Base-by-base conservation (phyloP, 2,797 vertebrate species). In the Chelmon rostratus region DNA sequence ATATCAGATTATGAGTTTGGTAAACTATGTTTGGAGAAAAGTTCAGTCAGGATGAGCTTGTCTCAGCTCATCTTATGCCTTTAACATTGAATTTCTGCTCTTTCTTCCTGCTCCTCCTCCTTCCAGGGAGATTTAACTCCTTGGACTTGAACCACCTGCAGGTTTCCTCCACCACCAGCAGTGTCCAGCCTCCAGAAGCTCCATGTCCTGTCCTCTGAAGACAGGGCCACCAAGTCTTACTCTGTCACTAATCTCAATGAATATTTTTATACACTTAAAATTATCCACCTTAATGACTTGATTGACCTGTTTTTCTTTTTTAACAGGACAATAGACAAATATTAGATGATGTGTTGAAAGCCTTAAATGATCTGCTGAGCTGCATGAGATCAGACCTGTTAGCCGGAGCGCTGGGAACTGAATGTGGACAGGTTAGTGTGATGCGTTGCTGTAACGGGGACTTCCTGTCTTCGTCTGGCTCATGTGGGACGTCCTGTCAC, bases 401-500 rank as follows among this genome's bases (percentile, higher is more conserved):
- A 47, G 59, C 40, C 31, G 37, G 3, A 42, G 49, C 28, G n/a
- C 9, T 19, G 40, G 38, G 46, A 65, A 10, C 19, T 65, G 33
- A 37, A 21, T 8, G 16, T 8, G 15, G n/a, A 38, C 8, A 44
- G 11, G 40, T 69, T 76, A 56, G 49, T 40, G 23, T 18, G 52
- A 46, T 10, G 49, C 21, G 7, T 6, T 10, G 56, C 54, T 40
- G 38, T 13, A 21, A 69, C 64, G 63, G 59, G 23, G 19, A 74
- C 68, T 73, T 71, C 68, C 79, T 78, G 65, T 44, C 0, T 40
- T 35, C 35, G 49, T 37, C 57, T 1, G 54, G 19, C 54, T 66
- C 73, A 9, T 44, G 50, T 16, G 79, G 28, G 40, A 40, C n/a
- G 4, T 73, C 56, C 82, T 56, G 73, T 81, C 75, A 78, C 80